phyloP scores from a whole-genome alignment of 2,113 vertebrate species.

The Cricetomys ansorgei region DNA sequence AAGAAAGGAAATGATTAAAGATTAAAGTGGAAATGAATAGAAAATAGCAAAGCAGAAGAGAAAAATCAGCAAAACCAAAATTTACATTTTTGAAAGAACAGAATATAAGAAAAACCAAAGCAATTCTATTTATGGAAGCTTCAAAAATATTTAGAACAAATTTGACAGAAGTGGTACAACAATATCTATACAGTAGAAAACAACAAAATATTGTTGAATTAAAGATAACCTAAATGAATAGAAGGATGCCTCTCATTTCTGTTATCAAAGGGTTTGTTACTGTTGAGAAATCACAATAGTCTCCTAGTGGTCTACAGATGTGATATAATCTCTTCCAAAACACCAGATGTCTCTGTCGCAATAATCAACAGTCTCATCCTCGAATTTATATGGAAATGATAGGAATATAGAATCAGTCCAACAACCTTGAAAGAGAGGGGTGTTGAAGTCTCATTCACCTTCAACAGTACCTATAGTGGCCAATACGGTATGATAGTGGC shows the following conservation, averaged over 20 bases:
- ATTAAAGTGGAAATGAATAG: slow-evolving; percentile 10
- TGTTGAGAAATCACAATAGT: neutral
- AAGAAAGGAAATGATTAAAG: slow-evolving; percentile 30
- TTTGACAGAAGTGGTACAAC: neutral
- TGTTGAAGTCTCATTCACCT: neutral
- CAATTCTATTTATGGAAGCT: neutral
- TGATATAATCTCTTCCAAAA: neutral
- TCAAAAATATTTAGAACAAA: slow-evolving; percentile 45
- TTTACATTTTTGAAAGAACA: neutral
- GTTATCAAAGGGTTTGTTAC: neutral
- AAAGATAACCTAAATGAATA: slow-evolving; percentile 2
- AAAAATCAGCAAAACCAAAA: slow-evolving; percentile 12
- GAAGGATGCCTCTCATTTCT: neutral
- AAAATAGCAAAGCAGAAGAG: neutral
- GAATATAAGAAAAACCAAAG: neutral
- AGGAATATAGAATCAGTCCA: neutral
- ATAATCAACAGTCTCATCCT: neutral
- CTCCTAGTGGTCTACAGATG: slow-evolving; percentile 19
- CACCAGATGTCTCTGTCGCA: neutral
- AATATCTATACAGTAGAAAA: neutral
- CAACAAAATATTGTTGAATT: slow-evolving; percentile 27
- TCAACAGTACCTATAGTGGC: neutral
- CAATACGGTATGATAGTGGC: neutral
- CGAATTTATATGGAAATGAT: neutral
- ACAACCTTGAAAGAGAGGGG: neutral